Evolutionary conservation across 2,113 vertebrate genomes (phyloP).

Genomic region (Zosterops borbonicus): DNA sequence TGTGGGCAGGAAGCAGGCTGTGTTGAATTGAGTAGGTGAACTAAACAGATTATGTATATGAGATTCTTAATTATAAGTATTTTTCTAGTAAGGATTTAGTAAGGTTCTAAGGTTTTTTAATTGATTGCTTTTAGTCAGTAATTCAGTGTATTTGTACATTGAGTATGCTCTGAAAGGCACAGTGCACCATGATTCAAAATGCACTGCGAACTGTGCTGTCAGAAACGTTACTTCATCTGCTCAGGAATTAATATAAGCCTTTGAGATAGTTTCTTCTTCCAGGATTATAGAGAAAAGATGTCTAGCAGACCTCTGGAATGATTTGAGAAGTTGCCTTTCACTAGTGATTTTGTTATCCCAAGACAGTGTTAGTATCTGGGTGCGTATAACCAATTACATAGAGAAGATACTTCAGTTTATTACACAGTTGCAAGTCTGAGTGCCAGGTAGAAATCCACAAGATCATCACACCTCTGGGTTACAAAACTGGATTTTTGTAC

Average conservation of each 20-base stretch:
- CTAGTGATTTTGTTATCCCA: not conserved
- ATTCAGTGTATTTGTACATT: not conserved
- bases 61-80: not conserved
- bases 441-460: not conserved
- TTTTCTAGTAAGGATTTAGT: not conserved
- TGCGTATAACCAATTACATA: not conserved
- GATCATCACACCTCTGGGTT: not conserved
- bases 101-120: not conserved
- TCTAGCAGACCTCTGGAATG: not conserved
- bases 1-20: not conserved
- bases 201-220: not conserved
- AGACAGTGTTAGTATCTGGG: not conserved
- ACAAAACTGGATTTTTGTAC: not conserved
- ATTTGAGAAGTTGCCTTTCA: not conserved
- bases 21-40: not conserved
- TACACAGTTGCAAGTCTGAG: not conserved
- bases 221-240: not conserved
- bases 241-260: not conserved
- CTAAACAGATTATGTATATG: not conserved
- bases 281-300: not conserved
- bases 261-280: not conserved
- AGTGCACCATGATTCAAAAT: not conserved
- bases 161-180: not conserved
- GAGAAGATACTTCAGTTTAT: not conserved
- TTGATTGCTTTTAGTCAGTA: not conserved